Conservation (phyloP, 2,888 invertebrate species). For the Stenichneumon culpator region DNA sequence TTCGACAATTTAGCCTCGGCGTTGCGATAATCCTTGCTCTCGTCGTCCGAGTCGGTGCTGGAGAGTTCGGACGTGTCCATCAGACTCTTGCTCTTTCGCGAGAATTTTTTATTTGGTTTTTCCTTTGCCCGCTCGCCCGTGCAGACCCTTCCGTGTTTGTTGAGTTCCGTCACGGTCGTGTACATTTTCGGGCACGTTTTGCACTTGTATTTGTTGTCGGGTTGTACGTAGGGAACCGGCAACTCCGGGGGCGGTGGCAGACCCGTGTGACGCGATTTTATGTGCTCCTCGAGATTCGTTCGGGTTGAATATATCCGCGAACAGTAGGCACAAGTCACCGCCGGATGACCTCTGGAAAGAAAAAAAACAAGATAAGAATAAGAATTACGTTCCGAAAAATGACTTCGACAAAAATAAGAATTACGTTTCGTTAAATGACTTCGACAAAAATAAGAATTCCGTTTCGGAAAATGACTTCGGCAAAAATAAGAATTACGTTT, state of each 20-base stretch:
- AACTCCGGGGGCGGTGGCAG: conserved; percentile 79
- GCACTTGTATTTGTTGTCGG: conserved; percentile 79
- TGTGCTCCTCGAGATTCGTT: conserved; percentile 85
- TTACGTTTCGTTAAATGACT: background rate
- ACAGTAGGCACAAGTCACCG: conserved; percentile 84
- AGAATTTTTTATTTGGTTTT: conserved; percentile 81
- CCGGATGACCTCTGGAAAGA: conserved; percentile 83
- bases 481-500: background rate
- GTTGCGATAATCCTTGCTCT: conserved; percentile 81
- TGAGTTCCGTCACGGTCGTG: conserved; percentile 81
- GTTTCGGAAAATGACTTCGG: background rate
- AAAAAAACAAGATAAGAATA: background rate
- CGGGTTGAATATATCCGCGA: conserved; percentile 85
- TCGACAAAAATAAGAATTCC: background rate
- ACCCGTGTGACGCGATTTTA: conserved; percentile 84
- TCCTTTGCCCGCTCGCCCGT: conserved; percentile 74
- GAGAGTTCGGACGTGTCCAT: conserved; percentile 81
- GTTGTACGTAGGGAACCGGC: conserved; percentile 70
- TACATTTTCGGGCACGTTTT: conserved; percentile 82
- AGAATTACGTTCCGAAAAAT: too few species aligned
- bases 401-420: background rate
- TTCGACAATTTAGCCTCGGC: conserved; percentile 86
- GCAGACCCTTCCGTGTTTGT: conserved; percentile 81
- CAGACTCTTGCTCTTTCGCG: conserved; percentile 82
- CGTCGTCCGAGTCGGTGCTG: conserved; percentile 81